A percentile compares a stretch with the other conserved stretches of the same genome.
phyloP scores from a whole-genome alignment of 2,888 invertebrate species.

The Idaea straminata region DNA sequence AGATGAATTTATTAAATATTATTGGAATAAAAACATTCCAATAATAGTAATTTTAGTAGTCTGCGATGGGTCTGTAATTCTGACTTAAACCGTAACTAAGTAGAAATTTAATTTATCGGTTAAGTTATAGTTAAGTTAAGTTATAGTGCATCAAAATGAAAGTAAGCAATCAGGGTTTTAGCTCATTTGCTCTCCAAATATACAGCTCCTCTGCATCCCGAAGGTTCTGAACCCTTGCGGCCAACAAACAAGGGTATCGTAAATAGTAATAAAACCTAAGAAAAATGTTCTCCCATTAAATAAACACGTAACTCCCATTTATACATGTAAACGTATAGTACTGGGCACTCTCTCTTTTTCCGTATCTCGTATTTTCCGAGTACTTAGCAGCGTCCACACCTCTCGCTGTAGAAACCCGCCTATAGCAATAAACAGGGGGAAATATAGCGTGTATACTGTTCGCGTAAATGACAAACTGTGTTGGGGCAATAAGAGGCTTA shows the following conservation, averaged over 20 bases:
- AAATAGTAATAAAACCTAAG: neutral
- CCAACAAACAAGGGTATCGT: neutral
- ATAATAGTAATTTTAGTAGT: too few species aligned
- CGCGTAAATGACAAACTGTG: conserved; percentile 42
- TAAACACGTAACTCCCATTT: neutral
- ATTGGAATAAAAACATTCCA: too few species aligned
- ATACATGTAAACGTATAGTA: conserved; percentile 6
- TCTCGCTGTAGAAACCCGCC: conserved; percentile 20
- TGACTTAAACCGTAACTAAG: too few species aligned
- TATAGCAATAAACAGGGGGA: conserved; percentile 28
- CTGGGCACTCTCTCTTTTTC: conserved; percentile 18
- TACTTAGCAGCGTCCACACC: conserved; percentile 23
- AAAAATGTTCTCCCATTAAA: conserved; percentile 1
- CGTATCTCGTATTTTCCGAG: conserved; percentile 16
- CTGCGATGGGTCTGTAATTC: too few species aligned
- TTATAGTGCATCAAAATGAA: too few species aligned
- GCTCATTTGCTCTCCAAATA: neutral
- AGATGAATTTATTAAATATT: too few species aligned
- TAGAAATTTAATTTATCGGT: too few species aligned
- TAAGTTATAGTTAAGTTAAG: too few species aligned
- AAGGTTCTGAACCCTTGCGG: neutral
- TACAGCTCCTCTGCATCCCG: neutral
- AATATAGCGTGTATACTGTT: conserved; percentile 25
- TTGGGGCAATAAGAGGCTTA: conserved; percentile 43
- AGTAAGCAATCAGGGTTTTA: neutral